Base-by-base conservation (phyloP, 35 echinoderm and acorn worm genomes). In the Ophiothrix spiculata region DNA sequence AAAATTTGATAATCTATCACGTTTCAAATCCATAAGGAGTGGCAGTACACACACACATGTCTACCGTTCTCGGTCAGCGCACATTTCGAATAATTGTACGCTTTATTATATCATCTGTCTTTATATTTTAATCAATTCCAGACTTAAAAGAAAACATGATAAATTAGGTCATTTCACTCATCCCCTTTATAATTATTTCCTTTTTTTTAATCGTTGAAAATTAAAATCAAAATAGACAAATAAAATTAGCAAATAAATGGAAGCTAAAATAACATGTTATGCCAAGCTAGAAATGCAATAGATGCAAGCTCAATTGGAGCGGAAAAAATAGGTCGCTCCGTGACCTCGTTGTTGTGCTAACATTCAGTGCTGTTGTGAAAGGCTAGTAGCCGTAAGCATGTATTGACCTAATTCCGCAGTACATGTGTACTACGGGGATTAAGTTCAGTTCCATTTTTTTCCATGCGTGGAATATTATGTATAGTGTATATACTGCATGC, bases 151-250 rank as follows among this genome's bases (percentile, higher is more conserved):
- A 11, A 54, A 54, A 54, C 8, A 8, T 69, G 16, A 69, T 15
- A 69, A 54, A 69, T 69, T 69, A n/a, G 60, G 60, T 69, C 60
- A 69, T 25, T 12, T 1, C 60, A 69, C 60, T 19, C 42, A 19
- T 6, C 42, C 19, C 42, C 42, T 19, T 19, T 6, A 49, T 49
- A 49, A 49, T 15, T 69, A 69, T 69, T 69, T 69, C 60, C 60
- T n/a, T 69, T 69, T 25, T 69, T 19, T 49, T 19, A 6, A 6
- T 19, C 60, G 16, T 69, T 28, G n/a, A n/a, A 69, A 69, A 69
- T 69, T 69, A 12, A 69, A 69, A 69, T 69, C 60, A 69, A 69
- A 69, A 69, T 69, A 69, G 60, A 69, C 17, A 69, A 69, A 69
- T 28, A 69, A 69, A 69, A 69, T 69, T 69, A 69, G 60, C 60